These are phyloP conservation scores for Brachionus asplanchnoidis DNA, from an alignment of 1,140 invertebrate genomes.

Conservation along the genomic window DNA sequence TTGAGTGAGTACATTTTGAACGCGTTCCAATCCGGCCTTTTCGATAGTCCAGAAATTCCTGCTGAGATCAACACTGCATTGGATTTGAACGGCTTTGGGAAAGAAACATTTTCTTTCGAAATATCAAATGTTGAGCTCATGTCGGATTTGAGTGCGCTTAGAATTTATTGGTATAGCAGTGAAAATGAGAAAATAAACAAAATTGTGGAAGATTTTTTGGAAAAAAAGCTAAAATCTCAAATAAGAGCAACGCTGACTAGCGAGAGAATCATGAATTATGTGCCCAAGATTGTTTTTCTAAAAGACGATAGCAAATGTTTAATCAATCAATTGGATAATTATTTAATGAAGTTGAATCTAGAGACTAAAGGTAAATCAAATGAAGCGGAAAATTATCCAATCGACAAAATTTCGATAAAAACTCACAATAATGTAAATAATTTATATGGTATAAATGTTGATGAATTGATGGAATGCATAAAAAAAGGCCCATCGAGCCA, in stretches of 20 bases:
- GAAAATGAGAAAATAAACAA: slow-evolving; percentile 24
- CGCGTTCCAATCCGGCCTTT: slow-evolving; percentile 6
- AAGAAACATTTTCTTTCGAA: slow-evolving; percentile 13
- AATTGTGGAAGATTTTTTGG: background rate
- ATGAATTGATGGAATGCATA: background rate
- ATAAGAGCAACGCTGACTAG: background rate
- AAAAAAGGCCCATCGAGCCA: background rate
- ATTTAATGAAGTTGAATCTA: background rate
- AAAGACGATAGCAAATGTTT: slow-evolving; percentile 1
- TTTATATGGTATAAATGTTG: slow-evolving; percentile 27
- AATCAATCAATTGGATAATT: background rate
- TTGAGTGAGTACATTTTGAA: slow-evolving; percentile 28
- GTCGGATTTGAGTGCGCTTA: slow-evolving; percentile 11
- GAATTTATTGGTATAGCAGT: slow-evolving; percentile 11
- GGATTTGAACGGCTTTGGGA: background rate
- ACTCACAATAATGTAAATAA: background rate
- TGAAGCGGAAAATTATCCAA: background rate
- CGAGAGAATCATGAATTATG: slow-evolving; percentile 32
- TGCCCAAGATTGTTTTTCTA: slow-evolving; percentile 11
- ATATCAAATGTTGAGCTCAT: slow-evolving; percentile 22
- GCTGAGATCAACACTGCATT: background rate
- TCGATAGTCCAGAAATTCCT: background rate
- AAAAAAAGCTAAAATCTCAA: slow-evolving; percentile 2
- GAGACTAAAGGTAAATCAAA: background rate
- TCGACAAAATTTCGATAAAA: background rate